Evolutionary conservation across 2,113 vertebrate genomes (phyloP).

Genomic region (Panthera uncia): DNA sequence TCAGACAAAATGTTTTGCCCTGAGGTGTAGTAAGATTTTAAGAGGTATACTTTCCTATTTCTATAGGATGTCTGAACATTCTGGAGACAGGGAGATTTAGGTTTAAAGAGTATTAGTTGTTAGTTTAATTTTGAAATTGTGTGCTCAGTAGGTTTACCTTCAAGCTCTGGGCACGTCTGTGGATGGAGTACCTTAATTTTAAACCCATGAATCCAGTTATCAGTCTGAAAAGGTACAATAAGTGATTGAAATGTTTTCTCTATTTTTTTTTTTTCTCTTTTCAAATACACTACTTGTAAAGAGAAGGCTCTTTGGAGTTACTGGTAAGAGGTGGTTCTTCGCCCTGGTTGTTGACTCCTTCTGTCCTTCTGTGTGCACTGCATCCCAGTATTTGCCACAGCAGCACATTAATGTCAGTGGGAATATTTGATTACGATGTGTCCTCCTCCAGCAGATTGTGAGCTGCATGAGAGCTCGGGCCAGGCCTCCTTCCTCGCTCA

Average conservation of each 20-base stretch:
- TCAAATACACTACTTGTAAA: background rate
- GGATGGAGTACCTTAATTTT: background rate
- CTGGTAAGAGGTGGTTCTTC: background rate
- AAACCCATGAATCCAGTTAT: background rate
- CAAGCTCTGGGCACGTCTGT: background rate
- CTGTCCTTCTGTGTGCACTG: background rate
- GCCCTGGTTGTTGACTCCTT: background rate
- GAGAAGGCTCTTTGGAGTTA: background rate
- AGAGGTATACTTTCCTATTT: background rate
- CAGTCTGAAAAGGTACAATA: conserved; percentile 8
- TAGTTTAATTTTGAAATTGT: background rate
- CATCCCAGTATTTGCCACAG: background rate
- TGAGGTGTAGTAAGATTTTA: background rate
- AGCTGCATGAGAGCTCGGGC: background rate
- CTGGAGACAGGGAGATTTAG: conserved; percentile 33
- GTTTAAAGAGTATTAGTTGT: background rate
- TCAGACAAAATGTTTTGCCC: background rate
- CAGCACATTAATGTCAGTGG: background rate
- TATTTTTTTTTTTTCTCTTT: conserved; percentile 4
- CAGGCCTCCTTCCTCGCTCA: background rate
- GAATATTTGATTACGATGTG: background rate
- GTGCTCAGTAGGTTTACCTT: conserved; percentile 10
- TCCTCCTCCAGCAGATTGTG: background rate
- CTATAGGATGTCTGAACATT: background rate
- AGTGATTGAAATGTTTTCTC: background rate